Base-by-base conservation (phyloP, 92 coral and sea anemone genomes). In the Porites divaricata region DNA sequence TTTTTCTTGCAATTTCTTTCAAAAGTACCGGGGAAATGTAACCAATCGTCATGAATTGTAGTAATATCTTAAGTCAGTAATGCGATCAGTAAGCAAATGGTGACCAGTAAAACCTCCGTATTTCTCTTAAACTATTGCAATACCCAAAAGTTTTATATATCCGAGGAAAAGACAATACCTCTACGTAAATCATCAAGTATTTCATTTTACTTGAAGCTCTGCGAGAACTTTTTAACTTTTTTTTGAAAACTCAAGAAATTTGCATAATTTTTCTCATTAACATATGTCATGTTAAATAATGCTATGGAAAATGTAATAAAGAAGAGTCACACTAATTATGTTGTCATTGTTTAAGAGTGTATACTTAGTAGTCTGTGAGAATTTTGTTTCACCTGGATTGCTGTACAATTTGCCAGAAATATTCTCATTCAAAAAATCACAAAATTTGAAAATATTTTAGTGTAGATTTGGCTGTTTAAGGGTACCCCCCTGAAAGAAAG, bases 341-440 rank as follows among this genome's bases (percentile, higher is more conserved):
- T 2, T 72, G 77, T 17, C 17, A 72, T 72, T 23, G 19, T 72
- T 72, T 17, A 24, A 72, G 77, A 72, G 61, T 56, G 19, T 49
- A 72, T 49, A 23, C 77, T 20, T 17, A 72, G 21, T 71, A 71
- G 56, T 25, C 35, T 71, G 22, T 71, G 22, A 25, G 50, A 7
- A 28, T 8, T 52, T 71, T 10, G 21, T 71, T 26, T 24, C 56
- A 71, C 21, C 35, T 71, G 35, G 56, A 25, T 71, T 71, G 76
- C 54, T 71, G 22, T 71, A 35, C 53, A 17, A 71, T 35, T 20
- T 71, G 76, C 76, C 16, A 20, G 22, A 71, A 71, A 52, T 71
- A 52, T 71, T 71, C 19, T 13, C 76, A 71, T 71, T 45, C 56
- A 71, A 71, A 71, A 15, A 71, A 25, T 71, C 76, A 71, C 76